Conservation (phyloP, 2,113 vertebrate genomes). For the Ctenomys sociabilis region DNA sequence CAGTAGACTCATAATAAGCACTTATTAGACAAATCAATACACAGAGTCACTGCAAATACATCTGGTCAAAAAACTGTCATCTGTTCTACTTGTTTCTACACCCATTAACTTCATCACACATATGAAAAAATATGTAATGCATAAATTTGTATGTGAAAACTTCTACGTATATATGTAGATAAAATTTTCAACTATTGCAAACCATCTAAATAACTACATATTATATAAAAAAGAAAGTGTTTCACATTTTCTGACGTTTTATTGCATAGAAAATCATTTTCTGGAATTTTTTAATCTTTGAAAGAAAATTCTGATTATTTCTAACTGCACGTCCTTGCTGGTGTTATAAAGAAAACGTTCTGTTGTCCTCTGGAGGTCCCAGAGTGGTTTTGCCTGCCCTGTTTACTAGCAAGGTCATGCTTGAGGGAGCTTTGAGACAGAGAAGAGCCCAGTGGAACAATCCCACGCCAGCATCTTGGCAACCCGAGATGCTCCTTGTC, state of each 20-base stretch:
- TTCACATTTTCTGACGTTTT: neutral
- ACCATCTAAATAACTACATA: neutral
- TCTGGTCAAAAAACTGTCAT: neutral
- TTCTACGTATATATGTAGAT: fast-evolving
- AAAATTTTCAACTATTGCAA: neutral
- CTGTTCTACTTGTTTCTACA: neutral
- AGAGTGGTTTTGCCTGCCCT: slow-evolving; percentile 27
- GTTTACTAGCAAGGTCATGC: slow-evolving; percentile 72
- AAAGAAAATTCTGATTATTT: neutral
- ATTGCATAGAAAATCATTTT: neutral
- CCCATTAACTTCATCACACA: neutral
- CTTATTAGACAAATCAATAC: neutral
- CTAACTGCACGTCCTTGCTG: neutral
- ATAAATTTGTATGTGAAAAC: neutral
- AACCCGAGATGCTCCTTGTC: slow-evolving; percentile 73
- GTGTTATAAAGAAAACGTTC: slow-evolving; percentile 23
- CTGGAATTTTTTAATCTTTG: neutral
- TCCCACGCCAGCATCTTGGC: slow-evolving; percentile 49
- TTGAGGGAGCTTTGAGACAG: slow-evolving; percentile 73
- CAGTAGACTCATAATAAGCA: neutral
- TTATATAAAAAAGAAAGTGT: neutral
- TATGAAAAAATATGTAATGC: neutral
- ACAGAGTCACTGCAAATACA: neutral
- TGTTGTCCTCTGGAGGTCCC: slow-evolving; percentile 34
- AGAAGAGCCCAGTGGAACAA: slow-evolving; percentile 62